phyloP scores from a whole-genome alignment of 2,113 vertebrate genomes.

The Pionites leucogaster region DNA sequence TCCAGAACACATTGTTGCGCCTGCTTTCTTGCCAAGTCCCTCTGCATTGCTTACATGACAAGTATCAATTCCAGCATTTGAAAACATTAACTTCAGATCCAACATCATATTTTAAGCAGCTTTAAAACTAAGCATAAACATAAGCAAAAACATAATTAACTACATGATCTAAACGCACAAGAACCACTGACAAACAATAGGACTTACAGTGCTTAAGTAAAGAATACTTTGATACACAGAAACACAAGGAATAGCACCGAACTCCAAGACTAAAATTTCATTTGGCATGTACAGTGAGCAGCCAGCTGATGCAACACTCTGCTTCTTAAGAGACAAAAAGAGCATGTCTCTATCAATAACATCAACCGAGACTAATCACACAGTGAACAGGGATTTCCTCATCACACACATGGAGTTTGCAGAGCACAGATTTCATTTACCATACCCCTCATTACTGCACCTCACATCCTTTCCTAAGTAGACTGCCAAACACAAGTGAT shows the following conservation, averaged over 20 bases:
- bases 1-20: no score
- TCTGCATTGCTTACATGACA: not conserved
- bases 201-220: not conserved
- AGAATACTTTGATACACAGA: not conserved
- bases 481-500: not conserved
- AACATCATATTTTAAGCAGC: not conserved
- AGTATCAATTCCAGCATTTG: accelerated
- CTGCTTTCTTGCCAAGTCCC: not conserved
- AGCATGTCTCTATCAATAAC: not conserved
- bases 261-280: not conserved
- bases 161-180: not conserved
- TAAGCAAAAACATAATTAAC: not conserved
- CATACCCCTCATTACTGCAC: not conserved
- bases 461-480: not conserved
- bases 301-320: not conserved
- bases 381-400: not conserved
- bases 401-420: not conserved
- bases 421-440: not conserved
- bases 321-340: not conserved
- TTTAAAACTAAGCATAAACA: not conserved
- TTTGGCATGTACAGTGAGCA: not conserved
- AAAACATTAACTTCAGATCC: not conserved
- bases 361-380: not conserved
- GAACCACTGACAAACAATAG: not conserved
- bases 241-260: accelerated